Conservation (phyloP, 2,888 invertebrate genomes). For the Epirrhoe tristata region DNA sequence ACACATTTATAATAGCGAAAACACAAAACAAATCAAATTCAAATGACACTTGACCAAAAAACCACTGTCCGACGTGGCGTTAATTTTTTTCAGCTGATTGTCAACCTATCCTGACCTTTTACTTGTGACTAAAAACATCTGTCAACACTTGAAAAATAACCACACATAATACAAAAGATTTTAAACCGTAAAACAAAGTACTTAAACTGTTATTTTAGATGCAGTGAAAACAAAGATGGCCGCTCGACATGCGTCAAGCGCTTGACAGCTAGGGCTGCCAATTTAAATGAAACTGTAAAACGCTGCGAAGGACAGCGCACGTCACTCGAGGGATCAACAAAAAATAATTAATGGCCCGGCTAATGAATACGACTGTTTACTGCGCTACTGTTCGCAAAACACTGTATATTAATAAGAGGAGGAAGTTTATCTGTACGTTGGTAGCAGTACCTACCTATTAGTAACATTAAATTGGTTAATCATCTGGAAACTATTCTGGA, state of each 20-base stretch:
- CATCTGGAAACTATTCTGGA: no score
- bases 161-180: slow-evolving; percentile 19
- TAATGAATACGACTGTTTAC: slow-evolving; percentile 76
- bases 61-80: slow-evolving; percentile 27
- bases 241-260: slow-evolving; percentile 46
- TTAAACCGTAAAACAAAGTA: slow-evolving; percentile 9
- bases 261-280: slow-evolving; percentile 62
- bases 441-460: not conserved
- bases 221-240: slow-evolving; percentile 43
- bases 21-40: slow-evolving; percentile 20
- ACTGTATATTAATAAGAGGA: slow-evolving; percentile 12
- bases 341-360: slow-evolving; percentile 79
- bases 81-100: slow-evolving; percentile 43
- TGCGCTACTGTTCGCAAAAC: slow-evolving; percentile 48
- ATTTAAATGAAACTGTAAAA: slow-evolving; percentile 71
- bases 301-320: slow-evolving; percentile 58
- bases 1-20: no score
- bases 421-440: not conserved
- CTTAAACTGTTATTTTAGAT: slow-evolving; percentile 27
- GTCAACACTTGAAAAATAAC: slow-evolving; percentile 51
- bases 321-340: slow-evolving; percentile 71
- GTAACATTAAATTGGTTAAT: no score
- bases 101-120: slow-evolving; percentile 45
- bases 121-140: slow-evolving; percentile 51
- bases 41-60: slow-evolving; percentile 26